Evolutionary conservation across 1,140 invertebrate genomes (phyloP).

Genomic region (Paraescarpia echinospica): DNA sequence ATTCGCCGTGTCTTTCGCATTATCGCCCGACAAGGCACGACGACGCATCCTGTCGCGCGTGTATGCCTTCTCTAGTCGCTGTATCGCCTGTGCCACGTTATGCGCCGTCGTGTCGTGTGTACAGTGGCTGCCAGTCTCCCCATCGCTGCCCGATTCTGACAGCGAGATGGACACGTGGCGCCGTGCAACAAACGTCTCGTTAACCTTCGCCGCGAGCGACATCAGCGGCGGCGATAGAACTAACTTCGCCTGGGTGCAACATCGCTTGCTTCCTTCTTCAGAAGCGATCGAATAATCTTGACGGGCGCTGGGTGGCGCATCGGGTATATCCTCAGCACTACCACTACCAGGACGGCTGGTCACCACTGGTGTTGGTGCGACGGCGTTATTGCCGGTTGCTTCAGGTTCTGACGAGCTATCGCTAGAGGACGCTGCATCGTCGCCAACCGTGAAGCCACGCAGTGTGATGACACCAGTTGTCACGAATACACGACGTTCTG

Average conservation of each 20-base stretch:
- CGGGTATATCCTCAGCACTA: not conserved
- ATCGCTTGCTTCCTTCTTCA: not conserved
- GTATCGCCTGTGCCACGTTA: not conserved
- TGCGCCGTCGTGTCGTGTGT: not conserved
- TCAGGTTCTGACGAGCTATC: not conserved
- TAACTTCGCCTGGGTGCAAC: not conserved
- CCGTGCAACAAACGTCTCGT: not conserved
- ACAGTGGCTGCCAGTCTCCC: not conserved
- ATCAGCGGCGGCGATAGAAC: not conserved
- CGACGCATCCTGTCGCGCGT: not conserved
- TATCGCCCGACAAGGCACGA: not conserved
- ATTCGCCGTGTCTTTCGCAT: not conserved
- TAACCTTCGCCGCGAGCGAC: not conserved
- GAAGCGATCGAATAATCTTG: not conserved
- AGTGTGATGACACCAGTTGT: not conserved
- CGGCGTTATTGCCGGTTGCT: not conserved
- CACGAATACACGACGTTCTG: not conserved
- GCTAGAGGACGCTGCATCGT: not conserved
- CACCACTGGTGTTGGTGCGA: not conserved
- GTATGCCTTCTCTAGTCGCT: not conserved
- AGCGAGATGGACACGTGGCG: not conserved
- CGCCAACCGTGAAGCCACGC: not conserved
- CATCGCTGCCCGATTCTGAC: not conserved
- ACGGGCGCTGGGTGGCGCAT: not conserved
- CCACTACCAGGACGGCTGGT: not conserved